phyloP scores from a whole-genome alignment of 2,797 vertebrate species.

The Tragelaphus oryx region DNA sequence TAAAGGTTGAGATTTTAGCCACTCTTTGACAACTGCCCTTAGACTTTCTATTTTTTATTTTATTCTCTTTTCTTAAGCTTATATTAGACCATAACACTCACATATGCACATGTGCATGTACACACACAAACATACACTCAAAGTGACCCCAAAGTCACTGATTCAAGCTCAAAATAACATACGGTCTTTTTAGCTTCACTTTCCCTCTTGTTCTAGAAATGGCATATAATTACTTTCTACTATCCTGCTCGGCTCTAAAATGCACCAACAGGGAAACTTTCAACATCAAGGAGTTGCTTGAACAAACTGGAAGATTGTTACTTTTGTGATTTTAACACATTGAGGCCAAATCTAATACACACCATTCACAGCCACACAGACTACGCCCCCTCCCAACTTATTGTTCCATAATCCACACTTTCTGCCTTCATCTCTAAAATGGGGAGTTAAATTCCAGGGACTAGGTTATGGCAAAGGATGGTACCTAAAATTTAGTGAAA shows the following conservation, averaged over 20 bases:
- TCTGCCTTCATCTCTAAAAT: not conserved
- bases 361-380: not conserved
- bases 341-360: conserved; percentile 63
- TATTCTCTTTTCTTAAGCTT: not conserved
- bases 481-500: not conserved
- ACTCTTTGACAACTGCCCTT: not conserved
- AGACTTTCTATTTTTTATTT: not conserved
- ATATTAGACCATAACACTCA: not conserved
- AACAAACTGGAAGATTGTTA: conserved; percentile 73
- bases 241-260: conserved; percentile 49
- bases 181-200: conserved; percentile 65
- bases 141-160: not conserved
- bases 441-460: not conserved
- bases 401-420: not conserved
- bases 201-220: conserved; percentile 34
- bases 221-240: conserved; percentile 55
- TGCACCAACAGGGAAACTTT: conserved; percentile 24
- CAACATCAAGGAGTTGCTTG: conserved; percentile 49
- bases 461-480: not conserved
- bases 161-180: conserved; percentile 65
- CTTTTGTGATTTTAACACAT: conserved; percentile 70
- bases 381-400: not conserved
- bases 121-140: not conserved
- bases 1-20: not conserved
- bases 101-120: not conserved